These are phyloP conservation scores for Oasisia sp. DNA, from an alignment of 2,888 invertebrate genomes.

Conservation along the genomic window DNA sequence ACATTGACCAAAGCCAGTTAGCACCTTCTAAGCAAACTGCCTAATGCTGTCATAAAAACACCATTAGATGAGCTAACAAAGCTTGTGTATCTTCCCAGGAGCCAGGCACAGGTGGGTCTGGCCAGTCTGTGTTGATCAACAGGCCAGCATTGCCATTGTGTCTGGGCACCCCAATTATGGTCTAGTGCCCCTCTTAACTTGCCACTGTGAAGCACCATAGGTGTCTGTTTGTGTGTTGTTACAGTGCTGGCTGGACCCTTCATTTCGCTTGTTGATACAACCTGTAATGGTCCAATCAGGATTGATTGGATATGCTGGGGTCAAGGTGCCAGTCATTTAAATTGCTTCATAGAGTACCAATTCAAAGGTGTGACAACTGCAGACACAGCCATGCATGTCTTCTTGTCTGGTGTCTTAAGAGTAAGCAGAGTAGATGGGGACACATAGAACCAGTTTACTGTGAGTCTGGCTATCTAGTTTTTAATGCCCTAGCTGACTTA, in stretches of 20 bases:
- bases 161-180: slow-evolving; percentile 10
- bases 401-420: too few relatives aligned
- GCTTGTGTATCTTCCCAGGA: neutral
- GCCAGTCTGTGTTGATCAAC: neutral
- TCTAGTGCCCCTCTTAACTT: neutral
- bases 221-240: neutral
- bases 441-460: neutral
- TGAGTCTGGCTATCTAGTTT: too few relatives aligned
- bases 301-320: neutral
- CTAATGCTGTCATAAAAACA: neutral
- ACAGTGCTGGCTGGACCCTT: neutral
- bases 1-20: neutral
- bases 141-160: neutral
- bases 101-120: neutral
- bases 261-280: neutral
- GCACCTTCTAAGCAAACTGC: neutral
- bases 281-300: neutral
- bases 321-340: neutral
- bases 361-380: neutral
- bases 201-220: neutral
- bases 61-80: neutral
- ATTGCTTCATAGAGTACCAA: neutral
- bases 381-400: neutral
- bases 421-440: neutral
- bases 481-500: too few relatives aligned